Conservation (phyloP, 2,888 invertebrate species). For the Fragum whitleyi region DNA sequence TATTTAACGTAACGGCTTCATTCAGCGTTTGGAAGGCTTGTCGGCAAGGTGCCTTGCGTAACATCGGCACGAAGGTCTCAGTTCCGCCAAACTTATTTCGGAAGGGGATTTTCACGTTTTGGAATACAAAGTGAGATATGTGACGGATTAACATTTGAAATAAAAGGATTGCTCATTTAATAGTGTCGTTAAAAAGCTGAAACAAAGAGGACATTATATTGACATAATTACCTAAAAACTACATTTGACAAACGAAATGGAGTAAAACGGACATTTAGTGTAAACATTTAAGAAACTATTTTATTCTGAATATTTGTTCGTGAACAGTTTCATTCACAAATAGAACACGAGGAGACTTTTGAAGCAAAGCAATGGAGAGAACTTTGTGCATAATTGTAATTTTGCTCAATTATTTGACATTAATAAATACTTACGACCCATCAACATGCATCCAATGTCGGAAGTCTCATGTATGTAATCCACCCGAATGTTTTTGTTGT, state of each 20-base stretch:
- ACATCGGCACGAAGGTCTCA: background rate
- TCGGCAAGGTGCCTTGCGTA: background rate
- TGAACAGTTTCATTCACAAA: no score
- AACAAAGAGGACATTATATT: background rate
- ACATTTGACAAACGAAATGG: background rate
- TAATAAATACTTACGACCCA: conserved; percentile 43
- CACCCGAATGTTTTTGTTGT: conserved; percentile 71
- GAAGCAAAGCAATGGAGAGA: background rate
- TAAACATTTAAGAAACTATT: background rate
- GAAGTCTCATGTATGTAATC: conserved; percentile 63
- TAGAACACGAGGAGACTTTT: background rate
- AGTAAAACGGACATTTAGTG: background rate
- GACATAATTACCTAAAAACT: background rate
- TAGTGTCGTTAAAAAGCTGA: background rate
- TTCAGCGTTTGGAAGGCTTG: background rate
- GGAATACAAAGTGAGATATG: background rate
- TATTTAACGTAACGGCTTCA: background rate
- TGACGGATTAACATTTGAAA: background rate
- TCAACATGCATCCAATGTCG: conserved; percentile 63
- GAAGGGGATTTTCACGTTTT: conserved; percentile 15
- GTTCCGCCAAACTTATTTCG: conserved; percentile 15
- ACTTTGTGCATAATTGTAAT: background rate
- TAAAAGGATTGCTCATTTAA: background rate
- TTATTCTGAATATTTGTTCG: no score
- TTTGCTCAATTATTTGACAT: conserved; percentile 3